These are phyloP conservation scores for Rhea americana DNA, from an alignment of 2,113 vertebrate genomes.

Conservation along the genomic window DNA sequence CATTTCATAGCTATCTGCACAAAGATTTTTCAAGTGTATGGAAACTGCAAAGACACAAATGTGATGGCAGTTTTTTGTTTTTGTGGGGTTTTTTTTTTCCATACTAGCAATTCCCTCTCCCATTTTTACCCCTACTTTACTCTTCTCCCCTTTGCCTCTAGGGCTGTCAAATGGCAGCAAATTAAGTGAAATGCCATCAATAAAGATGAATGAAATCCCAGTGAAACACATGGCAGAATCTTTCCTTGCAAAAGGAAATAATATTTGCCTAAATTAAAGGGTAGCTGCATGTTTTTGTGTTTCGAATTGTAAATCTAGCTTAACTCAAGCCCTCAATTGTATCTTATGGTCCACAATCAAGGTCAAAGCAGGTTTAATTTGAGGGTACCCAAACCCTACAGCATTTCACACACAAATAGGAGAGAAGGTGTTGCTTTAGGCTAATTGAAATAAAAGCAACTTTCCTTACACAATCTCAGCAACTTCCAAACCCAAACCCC, in stretches of 20 bases:
- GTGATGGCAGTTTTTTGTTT: background rate
- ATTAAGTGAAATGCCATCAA: constrained; percentile 61
- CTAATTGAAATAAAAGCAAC: background rate
- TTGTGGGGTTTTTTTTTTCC: background rate
- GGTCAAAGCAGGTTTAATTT: constrained; percentile 3
- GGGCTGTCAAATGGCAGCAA: constrained; percentile 56
- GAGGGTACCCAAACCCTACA: background rate
- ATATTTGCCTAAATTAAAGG: background rate
- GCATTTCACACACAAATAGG: background rate
- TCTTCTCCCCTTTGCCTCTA: constrained; percentile 30
- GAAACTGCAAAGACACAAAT: background rate
- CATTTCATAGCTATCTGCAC: background rate
- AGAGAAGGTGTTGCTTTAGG: background rate
- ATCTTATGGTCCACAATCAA: background rate
- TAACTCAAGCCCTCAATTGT: background rate
- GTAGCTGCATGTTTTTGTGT: background rate
- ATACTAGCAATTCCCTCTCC: constrained; percentile 14
- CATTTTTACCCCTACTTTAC: constrained; percentile 27
- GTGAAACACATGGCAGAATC: constrained; percentile 18
- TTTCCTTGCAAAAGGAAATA: constrained; percentile 14
- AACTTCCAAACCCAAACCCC: background rate
- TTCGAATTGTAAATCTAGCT: background rate
- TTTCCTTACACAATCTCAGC: background rate
- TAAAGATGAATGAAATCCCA: constrained; percentile 58
- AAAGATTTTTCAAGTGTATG: background rate